A percentile compares a stretch with the other conserved stretches of the same genome.
Conservation (phyloP, 2,113 vertebrate species). For the Meriones unguiculatus region DNA sequence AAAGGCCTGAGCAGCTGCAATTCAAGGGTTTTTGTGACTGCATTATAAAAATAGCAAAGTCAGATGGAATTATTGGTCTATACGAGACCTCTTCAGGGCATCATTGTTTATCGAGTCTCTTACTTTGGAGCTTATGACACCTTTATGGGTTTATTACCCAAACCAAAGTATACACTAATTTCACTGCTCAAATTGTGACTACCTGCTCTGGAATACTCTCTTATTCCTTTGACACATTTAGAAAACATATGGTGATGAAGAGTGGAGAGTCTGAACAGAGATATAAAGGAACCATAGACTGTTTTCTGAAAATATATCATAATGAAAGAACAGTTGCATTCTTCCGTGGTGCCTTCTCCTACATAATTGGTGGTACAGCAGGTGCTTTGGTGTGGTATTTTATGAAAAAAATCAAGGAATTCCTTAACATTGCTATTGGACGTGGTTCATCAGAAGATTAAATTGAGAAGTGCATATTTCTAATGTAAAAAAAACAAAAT, state of each 20-base stretch:
- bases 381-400: constrained; percentile 81
- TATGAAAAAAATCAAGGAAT: constrained; percentile 82
- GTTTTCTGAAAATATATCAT: constrained; percentile 78
- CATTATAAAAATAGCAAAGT: constrained; percentile 74
- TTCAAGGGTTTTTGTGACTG: constrained; percentile 82
- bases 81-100: constrained; percentile 82
- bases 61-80: constrained; percentile 76
- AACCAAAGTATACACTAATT: constrained; percentile 82
- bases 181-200: constrained; percentile 83
- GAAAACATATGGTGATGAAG: constrained; percentile 84
- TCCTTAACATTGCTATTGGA: constrained; percentile 65
- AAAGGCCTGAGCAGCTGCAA: constrained; percentile 81
- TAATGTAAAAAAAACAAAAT: constrained; percentile 53
- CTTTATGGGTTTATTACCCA: constrained; percentile 82
- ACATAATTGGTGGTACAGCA: constrained; percentile 80
- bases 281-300: constrained; percentile 78
- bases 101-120: constrained; percentile 76
- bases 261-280: constrained; percentile 73
- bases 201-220: constrained; percentile 82
- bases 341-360: constrained; percentile 80
- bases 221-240: constrained; percentile 83
- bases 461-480: constrained; percentile 50
- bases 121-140: constrained; percentile 83
- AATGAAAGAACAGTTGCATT: constrained; percentile 68
- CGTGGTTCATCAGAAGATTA: constrained; percentile 65